Conservation (phyloP, 2,888 invertebrate genomes). For the Oxycera nigricornis region DNA sequence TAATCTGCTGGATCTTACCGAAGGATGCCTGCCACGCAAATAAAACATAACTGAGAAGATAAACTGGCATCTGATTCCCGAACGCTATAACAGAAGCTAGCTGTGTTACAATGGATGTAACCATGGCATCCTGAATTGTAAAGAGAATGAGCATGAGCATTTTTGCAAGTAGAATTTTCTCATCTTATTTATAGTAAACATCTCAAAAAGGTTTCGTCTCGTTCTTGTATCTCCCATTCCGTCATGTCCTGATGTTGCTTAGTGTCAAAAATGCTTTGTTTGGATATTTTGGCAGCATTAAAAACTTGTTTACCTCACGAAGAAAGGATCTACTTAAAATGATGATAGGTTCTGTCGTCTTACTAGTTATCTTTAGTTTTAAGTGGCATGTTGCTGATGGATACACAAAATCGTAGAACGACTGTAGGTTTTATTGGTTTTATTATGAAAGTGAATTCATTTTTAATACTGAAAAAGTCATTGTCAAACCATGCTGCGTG, state of each 20-base stretch:
- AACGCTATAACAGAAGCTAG: neutral
- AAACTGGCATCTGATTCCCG: slow-evolving; percentile 17
- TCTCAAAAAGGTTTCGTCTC: neutral
- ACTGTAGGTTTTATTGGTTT: neutral
- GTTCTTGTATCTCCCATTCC: neutral
- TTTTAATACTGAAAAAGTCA: no score
- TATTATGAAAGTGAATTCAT: no score
- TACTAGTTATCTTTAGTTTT: neutral
- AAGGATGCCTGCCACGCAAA: neutral
- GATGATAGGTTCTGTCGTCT: neutral
- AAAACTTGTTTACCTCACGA: neutral
- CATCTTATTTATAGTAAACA: neutral
- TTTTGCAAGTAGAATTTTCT: slow-evolving; percentile 13
- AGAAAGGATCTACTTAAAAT: neutral
- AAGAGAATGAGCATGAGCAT: neutral
- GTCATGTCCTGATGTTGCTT: neutral
- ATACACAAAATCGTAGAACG: neutral
- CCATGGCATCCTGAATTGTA: neutral
- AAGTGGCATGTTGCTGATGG: slow-evolving; percentile 10
- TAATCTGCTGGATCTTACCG: neutral
- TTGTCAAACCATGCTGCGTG: neutral
- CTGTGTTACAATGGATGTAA: neutral
- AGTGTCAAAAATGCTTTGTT: neutral
- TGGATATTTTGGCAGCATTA: neutral
- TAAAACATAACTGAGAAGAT: slow-evolving; percentile 5